Base-by-base conservation (phyloP, 2,888 invertebrate genomes). In the Artemia sinica region DNA sequence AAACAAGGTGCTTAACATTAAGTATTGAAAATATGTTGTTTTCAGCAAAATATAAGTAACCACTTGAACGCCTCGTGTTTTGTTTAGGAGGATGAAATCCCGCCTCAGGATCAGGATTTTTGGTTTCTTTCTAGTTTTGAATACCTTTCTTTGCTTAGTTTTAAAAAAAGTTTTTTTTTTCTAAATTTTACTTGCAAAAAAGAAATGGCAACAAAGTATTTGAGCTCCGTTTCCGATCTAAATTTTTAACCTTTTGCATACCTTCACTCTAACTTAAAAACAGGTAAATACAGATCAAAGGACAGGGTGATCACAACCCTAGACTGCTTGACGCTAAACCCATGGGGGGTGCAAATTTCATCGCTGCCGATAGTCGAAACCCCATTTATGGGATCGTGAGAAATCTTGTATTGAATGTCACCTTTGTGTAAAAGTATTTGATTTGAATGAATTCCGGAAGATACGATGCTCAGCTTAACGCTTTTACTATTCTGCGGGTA, bases 301-400 rank as follows among this genome's bases (percentile, higher is more conserved):
- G 58, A n/a, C 14, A 58, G 18, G 58, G 58, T 18, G 58, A 18
- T 58, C 58, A n/a, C 18, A 8, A 58, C 58, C 18, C 14, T 58
- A 58, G 58, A 58, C 58, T 58, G 58, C 58, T 58, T 58, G 58
- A 58, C 58, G 58, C 58, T 58, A 28, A 28, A n/a, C 10, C 58
- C 10, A n/a, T 0, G 58, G n/a, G 58, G 58, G 58, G 58, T 18
- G 58, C 58, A 14, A 9, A 18, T 14, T 58, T 58, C 10, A 58
- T 14, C 58, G 58, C 58, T 18, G 58, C 58, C 58, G 58, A 58
- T 58, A 18, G n/a, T 9, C 28, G 28, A 58, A 58, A 18, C 58
- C 58, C 58, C 58, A 58, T 58, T 58, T 58, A 58, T 18, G 14
- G 58, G 58, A 18, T 58, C 58, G 58, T 58, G 58, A 58, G 58